Evolutionary conservation across 2,888 invertebrate species (phyloP), one percentile per base, ranked within the genome.

Genomic region (Helicoverpa assulta): DNA sequence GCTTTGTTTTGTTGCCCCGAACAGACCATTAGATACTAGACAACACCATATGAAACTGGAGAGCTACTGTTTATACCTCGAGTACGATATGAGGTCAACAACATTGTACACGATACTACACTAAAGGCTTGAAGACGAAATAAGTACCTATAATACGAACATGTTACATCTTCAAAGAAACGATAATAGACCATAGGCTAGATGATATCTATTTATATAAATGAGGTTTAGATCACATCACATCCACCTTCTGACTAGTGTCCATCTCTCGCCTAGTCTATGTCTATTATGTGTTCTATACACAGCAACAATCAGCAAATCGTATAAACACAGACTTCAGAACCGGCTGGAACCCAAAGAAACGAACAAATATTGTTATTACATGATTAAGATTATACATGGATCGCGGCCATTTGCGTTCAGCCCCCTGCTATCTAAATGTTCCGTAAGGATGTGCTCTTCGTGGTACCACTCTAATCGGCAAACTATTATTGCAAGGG

Each of bases 371-470:
- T 78, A 57, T 71, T 68, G 61, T 74, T 70, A 72, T 72, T 67
- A 77, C 64, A 55, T 67, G 82, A 84, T 73, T 78, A 78, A 70
- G 79, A 84, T 81, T 67, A 53, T 65, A 55, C 54, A 69, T 65
- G 37, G 59, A 81, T 70, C 40, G 61, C 62, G 52, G 56, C 70
- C 63, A 72, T 59, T 72, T 70, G 64, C 68, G 40, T n/a, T 52
- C 64, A 81, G 57, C 64, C 72, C 70, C 47, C 51, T 58, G 51
- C 40, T 84, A 84, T 81, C 82, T 78, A 43, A 80, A 80, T 76
- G 43, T 57, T 61, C 66, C 10, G 33, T 58, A 47, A 63, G 56
- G 71, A 60, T 67, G 58, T 67, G 55, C 56, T 57, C 56, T 70
- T 70, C 65, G 8, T 33, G 51, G 37, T 53, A 58, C 54, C 33